These are phyloP conservation scores for Beroe forskalii DNA, from an alignment of 37 sponge, comb jelly and placozoan genomes.

Conservation along the genomic window DNA sequence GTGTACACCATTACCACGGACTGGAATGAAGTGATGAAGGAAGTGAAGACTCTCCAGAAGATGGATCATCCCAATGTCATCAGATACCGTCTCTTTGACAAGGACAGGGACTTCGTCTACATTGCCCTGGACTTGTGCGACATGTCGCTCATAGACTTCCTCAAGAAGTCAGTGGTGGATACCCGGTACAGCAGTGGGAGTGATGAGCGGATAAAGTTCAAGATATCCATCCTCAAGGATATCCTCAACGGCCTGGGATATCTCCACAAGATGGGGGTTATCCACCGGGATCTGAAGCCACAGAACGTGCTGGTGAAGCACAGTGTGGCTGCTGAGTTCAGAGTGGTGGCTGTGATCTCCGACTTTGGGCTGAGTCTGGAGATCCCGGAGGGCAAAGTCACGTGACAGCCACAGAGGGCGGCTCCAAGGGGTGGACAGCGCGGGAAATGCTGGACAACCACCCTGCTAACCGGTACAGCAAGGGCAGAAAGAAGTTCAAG, in stretches of 20 bases:
- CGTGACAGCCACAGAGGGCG: slow-evolving; percentile 19
- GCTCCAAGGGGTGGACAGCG: slow-evolving; percentile 30
- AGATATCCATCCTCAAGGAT: not conserved
- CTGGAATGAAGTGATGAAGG: not conserved
- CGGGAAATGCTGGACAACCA: not conserved
- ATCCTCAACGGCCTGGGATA: slow-evolving; percentile 4
- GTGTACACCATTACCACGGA: not conserved
- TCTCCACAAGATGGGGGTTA: slow-evolving; percentile 22
- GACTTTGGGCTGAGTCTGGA: slow-evolving; percentile 64
- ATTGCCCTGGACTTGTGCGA: slow-evolving; percentile 47
- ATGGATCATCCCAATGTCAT: slow-evolving; percentile 35
- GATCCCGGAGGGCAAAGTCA: slow-evolving; percentile 23
- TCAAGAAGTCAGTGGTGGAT: not conserved
- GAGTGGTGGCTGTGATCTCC: slow-evolving; percentile 3
- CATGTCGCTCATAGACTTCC: not conserved
- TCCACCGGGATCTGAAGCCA: slow-evolving; percentile 57
- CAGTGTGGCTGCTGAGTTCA: not conserved
- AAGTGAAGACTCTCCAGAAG: not conserved
- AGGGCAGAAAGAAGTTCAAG: slow-evolving; percentile 5
- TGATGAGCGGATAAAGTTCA: not conserved
- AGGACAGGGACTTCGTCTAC: slow-evolving; percentile 29
- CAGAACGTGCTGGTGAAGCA: slow-evolving; percentile 16
- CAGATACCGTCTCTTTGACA: slow-evolving; percentile 17
- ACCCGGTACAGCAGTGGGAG: not conserved
- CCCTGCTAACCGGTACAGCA: not conserved